Evolutionary conservation across 2,113 vertebrate genomes (phyloP), one percentile per base, ranked within the genome.

Genomic region (Dipodomys stephensi): DNA sequence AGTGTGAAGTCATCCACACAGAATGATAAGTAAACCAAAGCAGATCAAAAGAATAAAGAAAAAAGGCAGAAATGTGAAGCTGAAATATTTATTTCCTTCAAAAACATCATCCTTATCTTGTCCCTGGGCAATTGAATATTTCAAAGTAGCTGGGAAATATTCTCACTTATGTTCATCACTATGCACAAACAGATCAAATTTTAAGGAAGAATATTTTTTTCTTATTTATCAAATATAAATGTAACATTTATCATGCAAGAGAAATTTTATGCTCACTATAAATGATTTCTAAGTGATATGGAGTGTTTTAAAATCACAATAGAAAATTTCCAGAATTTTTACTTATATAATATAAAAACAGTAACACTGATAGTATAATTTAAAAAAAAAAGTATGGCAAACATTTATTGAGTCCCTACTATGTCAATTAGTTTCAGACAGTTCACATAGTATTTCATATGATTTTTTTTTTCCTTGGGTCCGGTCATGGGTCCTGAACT

Each of bases 11-110:
- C 98, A 99, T 98, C 97, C 97, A 97, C 97, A 98, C 88, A 94
- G 99, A 99, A 99, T 98, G 98, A 98, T 98, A 99, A 99, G 98
- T 97, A 99, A 99, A 98, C 98, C 99, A 98, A 98, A 98, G 97
- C 98, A 98, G 99, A 99, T 99, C 99, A 99, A 99, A 99, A 98
- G 90, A 95, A 96, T 3, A 23, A 92, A 98, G 96, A 98, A 98
- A 98, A 98, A 98, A 98, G 98, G 97, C 98, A 98, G 99, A 98
- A 99, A 99, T 98, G 98, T 97, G 98, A 99, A 99, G 98, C 98
- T 99, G 98, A 99, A 99, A 99, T 99, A 99, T 99, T 99, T 98
- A 99, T 98, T 98, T 97, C 98, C 98, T 98, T 99, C 98, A 98
- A 99, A 99, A 99, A 98, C 98, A 98, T 97, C 97, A 98, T 97